phyloP scores from a whole-genome alignment of 2,888 invertebrate species.

The Blastobasis adustella region DNA sequence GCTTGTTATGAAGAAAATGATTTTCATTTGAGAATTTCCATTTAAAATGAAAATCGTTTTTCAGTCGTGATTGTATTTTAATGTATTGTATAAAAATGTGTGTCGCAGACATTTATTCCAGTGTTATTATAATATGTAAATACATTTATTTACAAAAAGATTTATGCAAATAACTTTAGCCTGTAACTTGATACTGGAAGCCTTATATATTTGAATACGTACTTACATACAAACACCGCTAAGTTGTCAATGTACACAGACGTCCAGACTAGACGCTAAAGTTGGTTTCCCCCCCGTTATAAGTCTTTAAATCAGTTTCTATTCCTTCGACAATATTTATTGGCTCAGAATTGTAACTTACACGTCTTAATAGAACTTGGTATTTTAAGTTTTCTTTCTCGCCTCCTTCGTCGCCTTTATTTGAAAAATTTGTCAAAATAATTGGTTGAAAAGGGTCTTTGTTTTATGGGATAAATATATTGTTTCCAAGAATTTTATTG shows the following conservation, averaged over 20 bases:
- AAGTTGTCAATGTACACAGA: slow-evolving; percentile 26
- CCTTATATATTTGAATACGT: slow-evolving; percentile 11
- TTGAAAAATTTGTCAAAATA: background rate
- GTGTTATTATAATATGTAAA: too few species aligned
- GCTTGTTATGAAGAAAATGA: too few species aligned
- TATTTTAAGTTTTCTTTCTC: too few species aligned
- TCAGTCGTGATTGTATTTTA: too few species aligned
- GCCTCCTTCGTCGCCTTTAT: background rate
- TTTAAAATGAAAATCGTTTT: too few species aligned
- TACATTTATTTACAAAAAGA: too few species aligned
- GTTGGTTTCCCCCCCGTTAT: slow-evolving; percentile 6
- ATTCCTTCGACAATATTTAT: slow-evolving; percentile 2
- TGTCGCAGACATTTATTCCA: too few species aligned
- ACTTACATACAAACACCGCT: slow-evolving; percentile 13
- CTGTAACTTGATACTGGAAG: slow-evolving; percentile 2
- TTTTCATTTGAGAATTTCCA: too few species aligned
- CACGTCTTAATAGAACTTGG: background rate
- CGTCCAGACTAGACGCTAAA: slow-evolving; percentile 25
- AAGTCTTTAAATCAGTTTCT: slow-evolving; percentile 10
- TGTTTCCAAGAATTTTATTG: background rate
- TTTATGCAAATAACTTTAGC: slow-evolving; percentile 1
- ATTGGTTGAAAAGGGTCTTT: background rate
- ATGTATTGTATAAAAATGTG: too few species aligned
- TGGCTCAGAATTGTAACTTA: background rate
- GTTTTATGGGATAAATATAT: background rate